Evolutionary conservation across 2,888 invertebrate species (phyloP).

Genomic region (Eretmocerus hayati): DNA sequence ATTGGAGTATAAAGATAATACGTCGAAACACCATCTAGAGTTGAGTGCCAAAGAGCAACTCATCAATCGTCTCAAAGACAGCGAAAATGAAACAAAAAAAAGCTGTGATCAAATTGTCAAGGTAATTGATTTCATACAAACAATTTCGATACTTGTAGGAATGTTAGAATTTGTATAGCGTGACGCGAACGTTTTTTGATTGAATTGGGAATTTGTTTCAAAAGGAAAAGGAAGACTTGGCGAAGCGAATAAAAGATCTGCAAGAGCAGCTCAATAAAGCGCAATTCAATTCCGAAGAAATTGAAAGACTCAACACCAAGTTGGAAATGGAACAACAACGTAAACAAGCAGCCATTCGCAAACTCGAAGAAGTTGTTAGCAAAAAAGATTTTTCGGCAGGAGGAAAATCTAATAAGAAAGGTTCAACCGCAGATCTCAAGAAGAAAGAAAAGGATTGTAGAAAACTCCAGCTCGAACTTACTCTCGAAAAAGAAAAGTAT

Average conservation of each 20-base stretch:
- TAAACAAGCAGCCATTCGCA: conserved; percentile 93
- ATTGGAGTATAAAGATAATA: conserved; percentile 84
- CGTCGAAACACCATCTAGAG: conserved; percentile 78
- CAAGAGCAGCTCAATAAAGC: conserved; percentile 59
- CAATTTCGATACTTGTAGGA: too few relatives aligned
- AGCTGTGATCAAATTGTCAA: conserved; percentile 53
- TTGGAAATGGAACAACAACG: conserved; percentile 80
- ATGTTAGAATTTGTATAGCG: too few relatives aligned
- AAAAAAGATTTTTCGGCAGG: conserved; percentile 71
- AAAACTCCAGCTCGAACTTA: conserved; percentile 88
- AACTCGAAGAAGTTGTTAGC: conserved; percentile 95
- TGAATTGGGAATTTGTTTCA: not conserved
- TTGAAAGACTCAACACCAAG: conserved; percentile 73
- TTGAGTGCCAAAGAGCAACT: conserved; percentile 69
- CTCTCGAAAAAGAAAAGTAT: conserved; percentile 90
- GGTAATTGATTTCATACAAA: conserved; percentile 5
- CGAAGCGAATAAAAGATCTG: conserved; percentile 66
- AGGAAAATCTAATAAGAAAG: conserved; percentile 74
- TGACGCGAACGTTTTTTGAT: too few relatives aligned
- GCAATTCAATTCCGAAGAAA: conserved; percentile 60
- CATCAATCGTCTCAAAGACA: conserved; percentile 66
- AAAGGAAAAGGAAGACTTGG: conserved; percentile 77
- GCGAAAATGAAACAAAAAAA: conserved; percentile 67
- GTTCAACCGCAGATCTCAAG: conserved; percentile 67
- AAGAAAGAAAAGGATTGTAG: conserved; percentile 94